Evolutionary conservation across 1,140 invertebrate genomes (phyloP).

Genomic region (Coptotermes formosanus): DNA sequence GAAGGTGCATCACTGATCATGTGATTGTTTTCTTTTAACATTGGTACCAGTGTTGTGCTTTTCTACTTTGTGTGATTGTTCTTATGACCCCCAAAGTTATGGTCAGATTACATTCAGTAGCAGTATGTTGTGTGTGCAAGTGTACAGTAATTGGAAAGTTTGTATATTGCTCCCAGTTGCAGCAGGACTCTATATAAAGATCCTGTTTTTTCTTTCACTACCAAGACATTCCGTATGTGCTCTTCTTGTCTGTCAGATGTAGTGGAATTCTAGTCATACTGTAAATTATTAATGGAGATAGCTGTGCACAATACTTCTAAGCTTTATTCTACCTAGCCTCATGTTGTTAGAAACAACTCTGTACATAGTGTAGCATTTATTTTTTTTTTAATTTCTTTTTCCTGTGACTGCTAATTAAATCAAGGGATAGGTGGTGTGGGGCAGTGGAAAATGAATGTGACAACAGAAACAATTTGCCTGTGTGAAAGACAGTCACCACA

Average conservation of each 20-base stretch:
- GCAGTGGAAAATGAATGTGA: not conserved
- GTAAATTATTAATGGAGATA: not conserved
- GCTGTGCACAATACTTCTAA: not conserved
- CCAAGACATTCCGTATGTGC: not conserved
- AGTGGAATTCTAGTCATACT: conserved; percentile 4
- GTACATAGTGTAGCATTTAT: not conserved
- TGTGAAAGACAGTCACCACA: not conserved
- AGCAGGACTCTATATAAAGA: not conserved
- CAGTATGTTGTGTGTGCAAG: not conserved
- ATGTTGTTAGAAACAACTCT: not conserved
- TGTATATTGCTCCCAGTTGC: not conserved
- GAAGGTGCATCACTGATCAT: not conserved
- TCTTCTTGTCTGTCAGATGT: not conserved
- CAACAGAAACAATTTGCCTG: not conserved
- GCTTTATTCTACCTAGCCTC: conserved; percentile 1
- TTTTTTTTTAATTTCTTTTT: not conserved
- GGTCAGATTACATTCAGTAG: not conserved
- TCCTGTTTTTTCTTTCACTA: not conserved
- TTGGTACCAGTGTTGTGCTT: conserved; percentile 20
- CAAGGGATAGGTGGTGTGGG: not conserved
- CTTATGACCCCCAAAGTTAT: not conserved
- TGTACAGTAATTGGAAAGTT: not conserved
- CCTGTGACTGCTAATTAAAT: not conserved
- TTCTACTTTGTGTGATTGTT: conserved; percentile 25
- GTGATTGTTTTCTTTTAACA: conserved; percentile 11